These are phyloP conservation scores for Drosophila setosimentum DNA, from an alignment of 2,888 invertebrate genomes.

Conservation along the genomic window DNA sequence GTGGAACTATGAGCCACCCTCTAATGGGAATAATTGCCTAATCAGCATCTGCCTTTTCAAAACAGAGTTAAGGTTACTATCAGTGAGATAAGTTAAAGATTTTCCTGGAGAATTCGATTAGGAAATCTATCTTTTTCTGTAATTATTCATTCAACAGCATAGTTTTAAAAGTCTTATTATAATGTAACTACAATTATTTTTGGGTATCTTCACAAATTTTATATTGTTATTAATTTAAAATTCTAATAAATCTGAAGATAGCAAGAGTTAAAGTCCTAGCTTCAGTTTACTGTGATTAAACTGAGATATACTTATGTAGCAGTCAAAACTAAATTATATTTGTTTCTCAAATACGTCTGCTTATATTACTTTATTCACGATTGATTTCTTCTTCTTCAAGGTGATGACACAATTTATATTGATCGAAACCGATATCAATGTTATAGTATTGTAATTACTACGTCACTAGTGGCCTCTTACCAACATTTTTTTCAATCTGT, in stretches of 20 bases:
- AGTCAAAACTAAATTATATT: not conserved
- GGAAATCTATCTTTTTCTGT: not conserved
- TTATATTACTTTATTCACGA: not conserved
- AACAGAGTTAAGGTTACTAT: not conserved
- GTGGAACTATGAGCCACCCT: not conserved
- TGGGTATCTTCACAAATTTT: not conserved
- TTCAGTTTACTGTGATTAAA: not conserved
- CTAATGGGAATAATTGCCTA: not conserved
- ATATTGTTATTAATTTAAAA: not conserved
- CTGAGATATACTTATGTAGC: not conserved
- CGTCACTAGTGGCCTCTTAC: not conserved
- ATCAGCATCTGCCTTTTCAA: not conserved
- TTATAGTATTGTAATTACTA: not conserved
- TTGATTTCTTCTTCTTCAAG: not conserved
- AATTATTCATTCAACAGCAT: not conserved
- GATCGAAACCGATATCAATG: not conserved
- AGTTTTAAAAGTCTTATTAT: not conserved
- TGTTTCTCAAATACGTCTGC: accelerated
- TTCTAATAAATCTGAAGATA: not conserved
- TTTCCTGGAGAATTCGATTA: not conserved
- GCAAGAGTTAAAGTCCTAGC: not conserved
- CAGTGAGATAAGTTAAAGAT: not conserved
- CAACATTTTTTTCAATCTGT: not conserved
- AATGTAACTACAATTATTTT: not conserved
- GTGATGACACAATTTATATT: not conserved